Percentiles rank a stretch among this genome's conserved stretches.
Conservation (phyloP, 2,888 invertebrate genomes). For the Colletes collaris region DNA sequence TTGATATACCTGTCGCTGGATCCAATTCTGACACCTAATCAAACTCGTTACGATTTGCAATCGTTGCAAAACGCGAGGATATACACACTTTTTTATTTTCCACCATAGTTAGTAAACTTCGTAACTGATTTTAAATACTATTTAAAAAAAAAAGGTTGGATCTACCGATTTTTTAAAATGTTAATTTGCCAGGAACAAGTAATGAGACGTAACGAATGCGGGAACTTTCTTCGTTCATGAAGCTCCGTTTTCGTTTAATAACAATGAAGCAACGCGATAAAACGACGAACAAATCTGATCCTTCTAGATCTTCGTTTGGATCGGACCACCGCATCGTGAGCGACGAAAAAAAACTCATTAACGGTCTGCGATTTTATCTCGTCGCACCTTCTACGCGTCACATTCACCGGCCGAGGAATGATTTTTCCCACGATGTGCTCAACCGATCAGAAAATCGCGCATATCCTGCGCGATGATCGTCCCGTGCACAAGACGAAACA, state of each 20-base stretch:
- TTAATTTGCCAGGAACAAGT: too few relatives aligned
- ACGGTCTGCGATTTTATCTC: constrained; percentile 31
- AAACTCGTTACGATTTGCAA: too few relatives aligned
- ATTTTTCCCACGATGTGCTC: constrained; percentile 47
- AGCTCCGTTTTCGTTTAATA: not conserved
- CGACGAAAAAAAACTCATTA: constrained; percentile 2
- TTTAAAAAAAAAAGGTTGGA: too few relatives aligned
- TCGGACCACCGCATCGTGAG: not conserved
- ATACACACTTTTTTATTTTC: too few relatives aligned
- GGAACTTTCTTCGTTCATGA: not conserved
- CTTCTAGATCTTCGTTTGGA: not conserved
- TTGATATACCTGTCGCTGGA: too few relatives aligned
- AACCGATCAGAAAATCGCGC: constrained; percentile 35
- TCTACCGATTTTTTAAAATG: too few relatives aligned
- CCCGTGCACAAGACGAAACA: constrained; percentile 23
- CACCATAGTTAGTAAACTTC: too few relatives aligned
- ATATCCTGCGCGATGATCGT: constrained; percentile 17
- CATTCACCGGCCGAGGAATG: constrained; percentile 29
- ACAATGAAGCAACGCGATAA: not conserved
- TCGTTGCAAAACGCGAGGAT: too few relatives aligned
- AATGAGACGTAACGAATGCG: too few relatives aligned
- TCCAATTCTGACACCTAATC: too few relatives aligned
- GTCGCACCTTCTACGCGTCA: not conserved
- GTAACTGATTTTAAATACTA: too few relatives aligned
- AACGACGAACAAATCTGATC: constrained; percentile 14